Conservation (phyloP, 2,113 vertebrate species). For the Dicaeum eximium region DNA sequence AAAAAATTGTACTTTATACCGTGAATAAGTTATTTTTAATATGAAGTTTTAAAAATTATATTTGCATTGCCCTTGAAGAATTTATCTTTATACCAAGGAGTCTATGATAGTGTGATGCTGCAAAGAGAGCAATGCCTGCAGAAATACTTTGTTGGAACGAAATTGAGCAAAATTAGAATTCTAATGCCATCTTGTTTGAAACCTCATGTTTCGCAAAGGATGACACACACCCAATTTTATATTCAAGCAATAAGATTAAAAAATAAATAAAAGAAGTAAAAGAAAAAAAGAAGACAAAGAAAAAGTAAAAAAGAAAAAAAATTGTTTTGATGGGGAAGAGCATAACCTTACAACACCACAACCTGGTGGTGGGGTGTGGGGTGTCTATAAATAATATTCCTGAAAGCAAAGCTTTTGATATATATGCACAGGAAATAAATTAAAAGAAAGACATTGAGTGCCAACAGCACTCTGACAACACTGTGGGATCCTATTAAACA, state of each 20-base stretch:
- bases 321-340: neutral
- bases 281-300: fast-evolving
- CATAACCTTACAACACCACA: neutral
- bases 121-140: neutral
- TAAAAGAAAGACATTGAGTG: neutral
- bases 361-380: neutral
- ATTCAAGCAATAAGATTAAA: neutral
- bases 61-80: neutral
- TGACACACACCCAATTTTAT: neutral
- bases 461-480: neutral
- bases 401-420: neutral
- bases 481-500: neutral
- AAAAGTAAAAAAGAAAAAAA: neutral
- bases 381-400: neutral
- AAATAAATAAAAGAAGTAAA: neutral
- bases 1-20: neutral
- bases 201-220: neutral
- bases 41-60: neutral
- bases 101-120: neutral
- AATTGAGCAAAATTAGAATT: neutral
- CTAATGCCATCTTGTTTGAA: neutral
- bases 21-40: neutral
- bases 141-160: neutral
- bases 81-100: neutral
- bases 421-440: neutral